Conservation (phyloP, 2,113 vertebrate genomes). For the Sander vitreus region DNA sequence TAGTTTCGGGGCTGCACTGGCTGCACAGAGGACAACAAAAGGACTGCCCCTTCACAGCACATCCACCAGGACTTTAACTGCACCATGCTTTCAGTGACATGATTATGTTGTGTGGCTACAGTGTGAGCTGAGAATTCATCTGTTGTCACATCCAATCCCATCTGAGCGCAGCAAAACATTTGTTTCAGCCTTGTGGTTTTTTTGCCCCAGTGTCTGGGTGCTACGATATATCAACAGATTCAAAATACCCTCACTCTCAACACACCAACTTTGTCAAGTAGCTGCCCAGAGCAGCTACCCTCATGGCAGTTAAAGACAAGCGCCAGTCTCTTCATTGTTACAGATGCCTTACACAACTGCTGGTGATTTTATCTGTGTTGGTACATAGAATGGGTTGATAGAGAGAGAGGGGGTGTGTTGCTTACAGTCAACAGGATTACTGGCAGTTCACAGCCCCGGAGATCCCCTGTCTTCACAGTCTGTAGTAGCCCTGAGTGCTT, state of each 20-base stretch:
- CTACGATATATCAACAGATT: constrained; percentile 45
- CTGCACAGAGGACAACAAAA: constrained; percentile 67
- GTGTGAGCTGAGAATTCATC: constrained; percentile 62
- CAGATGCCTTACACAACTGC: constrained; percentile 47
- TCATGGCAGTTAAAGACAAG: constrained; percentile 7
- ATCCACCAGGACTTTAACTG: constrained; percentile 60
- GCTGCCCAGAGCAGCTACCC: constrained; percentile 25
- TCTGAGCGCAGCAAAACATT: constrained; percentile 54
- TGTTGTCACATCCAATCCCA: constrained; percentile 68
- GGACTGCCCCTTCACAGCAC: constrained; percentile 57
- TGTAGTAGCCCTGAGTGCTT: constrained; percentile 60
- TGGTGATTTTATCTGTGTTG: constrained; percentile 34
- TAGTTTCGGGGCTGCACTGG: constrained; percentile 60
- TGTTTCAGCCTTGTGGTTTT: constrained; percentile 44
- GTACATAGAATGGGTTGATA: constrained; percentile 27
- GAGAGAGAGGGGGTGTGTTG: constrained; percentile 18
- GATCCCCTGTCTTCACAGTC: constrained; percentile 49
- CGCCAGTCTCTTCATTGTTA: constrained; percentile 28
- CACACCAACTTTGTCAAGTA: constrained; percentile 37
- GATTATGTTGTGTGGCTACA: constrained; percentile 61
- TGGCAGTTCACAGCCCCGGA: constrained; percentile 34
- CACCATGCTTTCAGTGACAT: constrained; percentile 67
- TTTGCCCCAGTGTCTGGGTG: constrained; percentile 27
- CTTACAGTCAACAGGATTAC: constrained; percentile 49
- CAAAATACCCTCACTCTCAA: constrained; percentile 42